Evolutionary conservation across 2,888 invertebrate species (phyloP).

Genomic region (Pogonocherus hispidulus): DNA sequence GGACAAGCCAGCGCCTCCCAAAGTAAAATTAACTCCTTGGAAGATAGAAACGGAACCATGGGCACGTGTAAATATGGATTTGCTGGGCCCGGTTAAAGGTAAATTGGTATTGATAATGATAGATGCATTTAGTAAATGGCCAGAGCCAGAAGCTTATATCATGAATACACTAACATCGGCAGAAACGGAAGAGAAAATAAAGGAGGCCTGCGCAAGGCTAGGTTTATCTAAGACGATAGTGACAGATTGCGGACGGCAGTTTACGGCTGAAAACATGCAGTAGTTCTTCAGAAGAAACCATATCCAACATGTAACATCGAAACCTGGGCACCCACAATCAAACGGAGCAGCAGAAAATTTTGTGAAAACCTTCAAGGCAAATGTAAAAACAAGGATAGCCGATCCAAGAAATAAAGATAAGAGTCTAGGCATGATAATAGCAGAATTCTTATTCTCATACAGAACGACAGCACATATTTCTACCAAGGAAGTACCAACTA

Average conservation of each 20-base stretch:
- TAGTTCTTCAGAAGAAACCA: constrained; percentile 26
- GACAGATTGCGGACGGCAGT: constrained; percentile 35
- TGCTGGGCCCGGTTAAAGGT: constrained; percentile 10
- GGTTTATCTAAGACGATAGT: constrained; percentile 28
- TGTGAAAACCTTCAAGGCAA: constrained; percentile 28
- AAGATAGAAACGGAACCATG: constrained; percentile 7
- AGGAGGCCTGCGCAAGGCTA: constrained; percentile 29
- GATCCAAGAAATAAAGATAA: background rate
- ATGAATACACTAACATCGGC: constrained; percentile 18
- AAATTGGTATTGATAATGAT: constrained; percentile 21
- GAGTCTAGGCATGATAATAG: too few species aligned
- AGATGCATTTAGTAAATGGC: constrained; percentile 28
- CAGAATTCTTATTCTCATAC: too few species aligned
- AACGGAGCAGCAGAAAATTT: constrained; percentile 34
- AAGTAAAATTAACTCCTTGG: constrained; percentile 2
- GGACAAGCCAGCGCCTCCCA: constrained; percentile 18
- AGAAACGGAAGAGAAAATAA: constrained; percentile 8
- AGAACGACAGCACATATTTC: too few species aligned
- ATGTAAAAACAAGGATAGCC: background rate
- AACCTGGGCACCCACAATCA: constrained; percentile 25
- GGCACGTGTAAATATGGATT: constrained; percentile 29
- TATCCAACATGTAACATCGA: constrained; percentile 23
- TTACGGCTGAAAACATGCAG: constrained; percentile 18
- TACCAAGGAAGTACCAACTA: too few species aligned
- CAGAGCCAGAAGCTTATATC: constrained; percentile 15